These are phyloP conservation scores for cat (Felis catus) DNA, from an alignment of 2,113 vertebrate genomes.

Conservation along the genomic window DNA sequence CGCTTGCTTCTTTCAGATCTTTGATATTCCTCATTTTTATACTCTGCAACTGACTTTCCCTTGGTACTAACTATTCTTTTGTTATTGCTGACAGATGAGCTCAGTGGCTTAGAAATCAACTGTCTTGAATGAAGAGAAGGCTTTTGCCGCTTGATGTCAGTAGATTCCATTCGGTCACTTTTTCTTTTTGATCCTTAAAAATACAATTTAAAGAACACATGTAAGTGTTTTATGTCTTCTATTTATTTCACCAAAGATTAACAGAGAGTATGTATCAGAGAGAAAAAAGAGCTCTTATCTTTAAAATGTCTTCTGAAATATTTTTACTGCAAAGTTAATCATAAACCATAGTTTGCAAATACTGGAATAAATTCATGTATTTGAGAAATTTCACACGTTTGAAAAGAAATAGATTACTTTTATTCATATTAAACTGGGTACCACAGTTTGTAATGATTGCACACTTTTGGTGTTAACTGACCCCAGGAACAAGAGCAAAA, in stretches of 20 bases:
- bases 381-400: background rate
- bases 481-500: slow-evolving; percentile 40
- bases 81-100: slow-evolving; percentile 88
- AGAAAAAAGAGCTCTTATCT: background rate
- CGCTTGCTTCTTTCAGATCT: slow-evolving; percentile 88
- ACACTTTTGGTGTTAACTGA: background rate
- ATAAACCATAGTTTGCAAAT: background rate
- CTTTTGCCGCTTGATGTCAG: slow-evolving; percentile 92
- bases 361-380: background rate
- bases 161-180: slow-evolving; percentile 89
- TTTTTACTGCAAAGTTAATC: slow-evolving; percentile 14
- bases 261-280: background rate
- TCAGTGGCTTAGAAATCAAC: slow-evolving; percentile 88
- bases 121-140: slow-evolving; percentile 90
- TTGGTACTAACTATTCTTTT: slow-evolving; percentile 88
- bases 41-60: slow-evolving; percentile 84
- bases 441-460: background rate
- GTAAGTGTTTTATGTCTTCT: background rate
- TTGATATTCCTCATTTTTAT: slow-evolving; percentile 92
- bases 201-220: slow-evolving; percentile 56
- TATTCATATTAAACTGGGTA: background rate
- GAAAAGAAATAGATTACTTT: background rate
- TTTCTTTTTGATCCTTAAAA: slow-evolving; percentile 95
- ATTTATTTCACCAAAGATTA: slow-evolving; percentile 37
- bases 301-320: slow-evolving; percentile 44